A percentile compares a stretch with the other conserved stretches of the same genome.
These are phyloP conservation scores for Tapera naevia DNA, from an alignment of 2,797 vertebrate species.

Conservation along the genomic window DNA sequence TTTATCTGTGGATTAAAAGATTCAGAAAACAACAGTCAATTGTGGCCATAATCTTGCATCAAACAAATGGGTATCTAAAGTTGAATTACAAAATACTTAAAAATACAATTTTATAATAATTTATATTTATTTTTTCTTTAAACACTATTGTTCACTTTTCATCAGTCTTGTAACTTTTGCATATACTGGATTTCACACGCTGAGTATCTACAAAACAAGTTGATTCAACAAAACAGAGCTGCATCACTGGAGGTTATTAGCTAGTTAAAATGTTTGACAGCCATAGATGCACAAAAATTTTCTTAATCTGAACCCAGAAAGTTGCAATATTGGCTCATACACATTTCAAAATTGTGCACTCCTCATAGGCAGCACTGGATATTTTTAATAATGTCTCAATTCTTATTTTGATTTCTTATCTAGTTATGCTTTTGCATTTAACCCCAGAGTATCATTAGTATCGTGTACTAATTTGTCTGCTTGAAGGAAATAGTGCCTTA, in stretches of 20 bases:
- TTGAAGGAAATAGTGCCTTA: not conserved
- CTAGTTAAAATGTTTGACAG: not conserved
- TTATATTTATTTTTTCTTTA: not conserved
- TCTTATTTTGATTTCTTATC: not conserved
- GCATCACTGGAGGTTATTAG: not conserved
- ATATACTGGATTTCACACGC: not conserved
- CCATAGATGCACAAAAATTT: not conserved
- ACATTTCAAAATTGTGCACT: not conserved
- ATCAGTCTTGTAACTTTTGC: not conserved
- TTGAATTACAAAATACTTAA: not conserved
- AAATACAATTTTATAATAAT: not conserved
- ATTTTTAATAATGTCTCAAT: not conserved
- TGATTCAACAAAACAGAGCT: not conserved
- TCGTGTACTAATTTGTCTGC: not conserved
- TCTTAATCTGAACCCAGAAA: not conserved
- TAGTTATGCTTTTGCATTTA: not conserved
- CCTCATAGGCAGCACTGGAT: not conserved
- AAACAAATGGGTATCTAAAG: not conserved
- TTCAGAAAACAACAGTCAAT: not conserved
- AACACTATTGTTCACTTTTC: not conserved
- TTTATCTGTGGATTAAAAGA: not conserved
- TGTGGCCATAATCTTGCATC: not conserved
- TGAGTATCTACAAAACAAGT: not conserved
- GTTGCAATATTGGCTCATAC: not conserved
- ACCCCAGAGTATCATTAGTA: not conserved